Base-by-base conservation (phyloP, 2,797 vertebrate genomes). In the Poecilia wingei region DNA sequence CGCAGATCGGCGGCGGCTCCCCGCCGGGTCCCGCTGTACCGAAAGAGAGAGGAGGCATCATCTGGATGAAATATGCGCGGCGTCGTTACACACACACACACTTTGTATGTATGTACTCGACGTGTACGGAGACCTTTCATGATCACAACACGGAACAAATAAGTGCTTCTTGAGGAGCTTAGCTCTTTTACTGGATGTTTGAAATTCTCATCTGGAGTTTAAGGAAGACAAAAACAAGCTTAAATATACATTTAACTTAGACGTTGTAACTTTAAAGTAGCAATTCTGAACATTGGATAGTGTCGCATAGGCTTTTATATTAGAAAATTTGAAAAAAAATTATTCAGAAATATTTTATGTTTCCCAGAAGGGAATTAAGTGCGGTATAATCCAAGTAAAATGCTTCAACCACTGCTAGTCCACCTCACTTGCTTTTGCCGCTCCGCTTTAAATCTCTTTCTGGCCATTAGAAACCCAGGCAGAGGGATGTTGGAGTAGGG, bases 1-100 rank as follows among this genome's bases (percentile, higher is more conserved):
- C 5, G 82, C 64, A 76, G 83, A 92, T 89, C 84, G 72, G 76
- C 1, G 81, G 81, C 87, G 80, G 81, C 87, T 14, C 80, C 90
- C 90, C 0, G 85, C 87, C 6, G 86, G 57, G 79, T 39, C 12
- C 55, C 28, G 57, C 64, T 46, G 72, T 16, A 36, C 73, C 68
- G 25, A 46, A 22, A 68, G 41, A 39, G 59, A 68, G 46, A 79
- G 51, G 53, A 33, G 75, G 71, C 72, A 61, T 84, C 78, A 84
- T 90, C 89, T 71, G 36, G 78, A 20, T 91, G 84, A 89, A 78
- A 79, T 76, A 74, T 89, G 81, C 57, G 28, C 74, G 71, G 36
- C 5, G 12, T 79, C 76, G 45, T 51, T 36, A 9, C 53, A 36
- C 47, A 46, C 61, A 76, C 61, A 72, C 74, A 36, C 5, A 1